phyloP scores from a whole-genome alignment of 2,888 invertebrate genomes.

The Orthosia cruda region DNA sequence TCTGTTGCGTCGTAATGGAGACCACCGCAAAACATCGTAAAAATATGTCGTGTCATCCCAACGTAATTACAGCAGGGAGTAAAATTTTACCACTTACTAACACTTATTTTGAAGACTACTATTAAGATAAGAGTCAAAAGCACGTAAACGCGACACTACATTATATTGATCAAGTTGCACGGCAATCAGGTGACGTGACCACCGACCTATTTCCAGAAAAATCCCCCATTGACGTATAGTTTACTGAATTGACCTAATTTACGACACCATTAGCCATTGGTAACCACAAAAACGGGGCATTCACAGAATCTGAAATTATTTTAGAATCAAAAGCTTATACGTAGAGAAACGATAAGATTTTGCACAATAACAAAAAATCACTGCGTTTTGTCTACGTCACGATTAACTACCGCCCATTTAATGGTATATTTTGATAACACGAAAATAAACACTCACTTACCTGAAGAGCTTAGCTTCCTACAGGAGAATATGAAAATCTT shows the following conservation, averaged over 20 bases:
- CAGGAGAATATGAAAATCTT: constrained; percentile 63
- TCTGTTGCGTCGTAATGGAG: constrained; percentile 61
- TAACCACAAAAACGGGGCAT: constrained; percentile 6
- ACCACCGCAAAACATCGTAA: constrained; percentile 50
- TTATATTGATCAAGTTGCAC: constrained; percentile 63
- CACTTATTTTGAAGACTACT: not conserved
- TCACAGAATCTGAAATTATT: not conserved
- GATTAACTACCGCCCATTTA: constrained; percentile 78
- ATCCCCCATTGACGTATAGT: constrained; percentile 70
- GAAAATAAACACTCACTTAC: constrained; percentile 77
- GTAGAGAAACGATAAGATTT: constrained; percentile 29
- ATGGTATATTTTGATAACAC: constrained; percentile 66
- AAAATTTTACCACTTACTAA: not conserved
- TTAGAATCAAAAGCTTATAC: not conserved
- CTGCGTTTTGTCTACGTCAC: constrained; percentile 80
- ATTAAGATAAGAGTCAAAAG: not conserved
- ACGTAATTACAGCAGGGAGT: constrained; percentile 4
- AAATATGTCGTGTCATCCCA: constrained; percentile 30
- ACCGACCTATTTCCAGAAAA: constrained; percentile 84
- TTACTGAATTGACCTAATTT: constrained; percentile 72
- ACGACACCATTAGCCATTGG: constrained; percentile 6
- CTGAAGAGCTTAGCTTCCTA: constrained; percentile 60
- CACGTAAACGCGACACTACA: constrained; percentile 10
- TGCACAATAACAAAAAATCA: constrained; percentile 72
- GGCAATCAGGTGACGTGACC: constrained; percentile 73